Evolutionary conservation across 35 echinoderm and acorn worm species (phyloP), one percentile per base, ranked within the genome.

Genomic region (Heliocidaris tuberculata): DNA sequence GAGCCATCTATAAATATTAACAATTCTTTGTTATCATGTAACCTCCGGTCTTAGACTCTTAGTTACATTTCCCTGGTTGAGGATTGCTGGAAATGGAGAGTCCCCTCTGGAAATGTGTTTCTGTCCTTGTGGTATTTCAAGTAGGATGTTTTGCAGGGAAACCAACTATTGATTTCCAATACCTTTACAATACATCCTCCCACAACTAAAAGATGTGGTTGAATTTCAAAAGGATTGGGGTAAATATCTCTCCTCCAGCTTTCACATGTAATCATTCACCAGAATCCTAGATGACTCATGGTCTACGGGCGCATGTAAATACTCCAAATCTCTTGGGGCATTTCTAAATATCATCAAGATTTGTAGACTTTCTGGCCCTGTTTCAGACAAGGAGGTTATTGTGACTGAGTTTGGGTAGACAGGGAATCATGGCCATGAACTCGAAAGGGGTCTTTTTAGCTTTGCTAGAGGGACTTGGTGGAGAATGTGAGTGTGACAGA

Each of bases 291-390:
- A 78, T 78, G 65, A 78, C 65, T 78, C 65, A 78, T 78, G 65
- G 65, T 78, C 65, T 78, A 70, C 50, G 21, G 27, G 19, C 27
- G 21, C 21, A 24, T 78, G 65, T 78, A 78, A 78, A 78, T 78
- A 78, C 65, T n/a, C 21, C 21, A 78, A 78, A 78, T 78, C 65
- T 78, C 65, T 78, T 17, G 65, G 65, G 65, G 65, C 24, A 78
- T 78, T 78, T 78, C 65, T 78, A 78, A 78, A 78, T 78, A 78
- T 78, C 65, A 78, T 78, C 65, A 78, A 78, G 65, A 78, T 78
- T 78, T 78, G 65, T 78, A 78, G 65, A 78, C 65, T 78, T 78
- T 78, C 65, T 78, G 65, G 65, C 65, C 27, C 21, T n/a, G 65
- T 17, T 78, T 78, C 65, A 78, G 65, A 78, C 65, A 78, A 78